A percentile compares a stretch with the other conserved stretches of the same genome.
Conservation (phyloP, 2,113 vertebrate genomes). For the Apteryx owenii region DNA sequence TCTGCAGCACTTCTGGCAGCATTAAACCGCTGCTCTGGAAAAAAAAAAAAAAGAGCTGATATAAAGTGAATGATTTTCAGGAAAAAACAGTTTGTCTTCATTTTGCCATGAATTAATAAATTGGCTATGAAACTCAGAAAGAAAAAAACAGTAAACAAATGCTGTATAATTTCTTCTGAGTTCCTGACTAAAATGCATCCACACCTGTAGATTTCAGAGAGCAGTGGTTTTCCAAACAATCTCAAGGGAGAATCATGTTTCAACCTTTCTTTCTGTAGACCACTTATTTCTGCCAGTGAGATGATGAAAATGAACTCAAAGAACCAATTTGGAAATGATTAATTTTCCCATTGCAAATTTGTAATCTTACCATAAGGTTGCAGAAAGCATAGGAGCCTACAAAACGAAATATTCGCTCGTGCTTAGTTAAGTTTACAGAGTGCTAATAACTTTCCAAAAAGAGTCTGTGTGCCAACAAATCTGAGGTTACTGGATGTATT, state of each 20-base stretch:
- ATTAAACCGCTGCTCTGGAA: neutral
- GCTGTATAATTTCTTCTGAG: neutral
- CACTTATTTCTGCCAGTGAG: neutral
- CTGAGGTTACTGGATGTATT: neutral
- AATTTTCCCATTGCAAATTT: neutral
- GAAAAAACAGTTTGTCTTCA: neutral
- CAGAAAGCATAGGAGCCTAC: neutral
- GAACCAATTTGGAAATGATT: neutral
- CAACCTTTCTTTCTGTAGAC: neutral
- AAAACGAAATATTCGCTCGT: neutral
- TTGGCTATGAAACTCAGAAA: neutral
- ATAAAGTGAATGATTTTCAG: neutral
- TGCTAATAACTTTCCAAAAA: neutral
- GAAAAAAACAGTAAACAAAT: neutral
- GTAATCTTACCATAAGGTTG: neutral
- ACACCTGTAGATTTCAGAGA: neutral
- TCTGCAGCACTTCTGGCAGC: neutral
- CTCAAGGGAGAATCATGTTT: neutral
- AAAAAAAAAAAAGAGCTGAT: neutral
- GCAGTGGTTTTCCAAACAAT: neutral
- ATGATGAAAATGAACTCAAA: slow-evolving; percentile 9
- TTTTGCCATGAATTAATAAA: neutral
- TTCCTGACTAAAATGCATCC: neutral
- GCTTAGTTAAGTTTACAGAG: neutral
- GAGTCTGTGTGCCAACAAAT: neutral